Percentiles rank a stretch among this genome's conserved stretches.
phyloP scores from a whole-genome alignment of 2,888 invertebrate genomes.

The Lasioglossum pauxillum region DNA sequence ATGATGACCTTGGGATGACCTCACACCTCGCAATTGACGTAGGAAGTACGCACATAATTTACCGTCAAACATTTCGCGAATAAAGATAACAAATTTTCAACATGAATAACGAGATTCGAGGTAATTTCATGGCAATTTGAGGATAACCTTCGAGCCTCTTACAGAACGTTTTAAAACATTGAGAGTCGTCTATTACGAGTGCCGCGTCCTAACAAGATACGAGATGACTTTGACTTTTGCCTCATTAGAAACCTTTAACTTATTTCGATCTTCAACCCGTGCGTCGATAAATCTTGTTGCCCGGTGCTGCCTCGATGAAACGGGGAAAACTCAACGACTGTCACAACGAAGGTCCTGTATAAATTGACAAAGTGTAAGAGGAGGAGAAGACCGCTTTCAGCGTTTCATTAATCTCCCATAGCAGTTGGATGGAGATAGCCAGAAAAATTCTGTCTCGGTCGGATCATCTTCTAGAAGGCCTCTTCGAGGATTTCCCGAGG shows the following conservation, averaged over 20 bases:
- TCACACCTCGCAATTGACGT: neutral
- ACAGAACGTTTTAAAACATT: neutral
- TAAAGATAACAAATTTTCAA: neutral
- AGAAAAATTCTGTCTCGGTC: neutral
- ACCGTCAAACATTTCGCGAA: neutral
- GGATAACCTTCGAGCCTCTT: neutral
- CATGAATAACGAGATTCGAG: neutral
- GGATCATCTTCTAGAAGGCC: neutral
- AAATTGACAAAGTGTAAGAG: neutral
- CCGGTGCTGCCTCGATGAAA: neutral
- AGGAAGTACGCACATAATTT: neutral
- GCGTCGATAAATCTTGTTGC: neutral
- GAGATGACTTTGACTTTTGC: neutral
- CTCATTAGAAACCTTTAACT: neutral
- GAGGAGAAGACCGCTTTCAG: neutral
- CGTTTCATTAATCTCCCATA: neutral
- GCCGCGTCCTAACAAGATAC: neutral
- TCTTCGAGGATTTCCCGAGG: constrained; percentile 10
- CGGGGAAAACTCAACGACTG: neutral
- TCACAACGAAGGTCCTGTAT: neutral
- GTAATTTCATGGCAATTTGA: neutral
- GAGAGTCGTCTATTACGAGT: neutral
- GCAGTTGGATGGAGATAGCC: neutral
- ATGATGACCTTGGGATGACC: neutral
- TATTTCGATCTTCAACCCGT: neutral